phyloP scores from a whole-genome alignment of 2,113 vertebrate genomes.

The Nycticryphes semicollaris region DNA sequence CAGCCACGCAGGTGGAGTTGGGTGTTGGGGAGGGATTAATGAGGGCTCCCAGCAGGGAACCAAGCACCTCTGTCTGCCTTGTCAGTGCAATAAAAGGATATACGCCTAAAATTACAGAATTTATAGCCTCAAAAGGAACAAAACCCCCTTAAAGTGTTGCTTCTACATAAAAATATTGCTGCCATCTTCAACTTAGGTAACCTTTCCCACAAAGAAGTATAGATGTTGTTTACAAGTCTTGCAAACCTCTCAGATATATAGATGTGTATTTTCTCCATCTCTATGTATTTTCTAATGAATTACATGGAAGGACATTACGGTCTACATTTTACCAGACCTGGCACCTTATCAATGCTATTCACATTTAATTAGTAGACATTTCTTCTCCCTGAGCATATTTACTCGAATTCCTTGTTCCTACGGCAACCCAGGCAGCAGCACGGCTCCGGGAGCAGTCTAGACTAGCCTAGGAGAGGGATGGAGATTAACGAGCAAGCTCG shows the following conservation, averaged over 20 bases:
- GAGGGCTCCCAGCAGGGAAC: neutral
- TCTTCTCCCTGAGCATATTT: slow-evolving; percentile 87
- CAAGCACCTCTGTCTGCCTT: slow-evolving; percentile 35
- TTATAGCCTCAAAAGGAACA: slow-evolving; percentile 41
- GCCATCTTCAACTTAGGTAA: neutral
- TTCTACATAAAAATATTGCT: slow-evolving; percentile 51
- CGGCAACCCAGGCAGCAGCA: slow-evolving; percentile 86
- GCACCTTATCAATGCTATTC: slow-evolving; percentile 76
- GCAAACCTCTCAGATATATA: neutral
- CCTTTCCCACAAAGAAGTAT: neutral
- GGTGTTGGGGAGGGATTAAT: neutral
- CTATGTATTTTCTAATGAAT: slow-evolving; percentile 29
- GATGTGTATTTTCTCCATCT: neutral
- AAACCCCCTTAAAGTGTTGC: slow-evolving; percentile 1
- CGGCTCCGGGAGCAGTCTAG: slow-evolving; percentile 71
- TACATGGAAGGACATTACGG: slow-evolving; percentile 42
- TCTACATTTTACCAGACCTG: slow-evolving; percentile 55
- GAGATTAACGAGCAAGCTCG: slow-evolving; percentile 89
- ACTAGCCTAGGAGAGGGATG: slow-evolving; percentile 70
- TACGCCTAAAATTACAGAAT: neutral
- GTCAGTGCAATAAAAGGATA: slow-evolving; percentile 37
- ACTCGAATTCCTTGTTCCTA: slow-evolving; percentile 87
- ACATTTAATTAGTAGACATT: slow-evolving; percentile 90
- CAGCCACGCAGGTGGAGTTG: neutral
- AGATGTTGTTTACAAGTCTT: neutral